phyloP scores from a whole-genome alignment of 2,113 vertebrate species.

The Notarius quadriscutis region DNA sequence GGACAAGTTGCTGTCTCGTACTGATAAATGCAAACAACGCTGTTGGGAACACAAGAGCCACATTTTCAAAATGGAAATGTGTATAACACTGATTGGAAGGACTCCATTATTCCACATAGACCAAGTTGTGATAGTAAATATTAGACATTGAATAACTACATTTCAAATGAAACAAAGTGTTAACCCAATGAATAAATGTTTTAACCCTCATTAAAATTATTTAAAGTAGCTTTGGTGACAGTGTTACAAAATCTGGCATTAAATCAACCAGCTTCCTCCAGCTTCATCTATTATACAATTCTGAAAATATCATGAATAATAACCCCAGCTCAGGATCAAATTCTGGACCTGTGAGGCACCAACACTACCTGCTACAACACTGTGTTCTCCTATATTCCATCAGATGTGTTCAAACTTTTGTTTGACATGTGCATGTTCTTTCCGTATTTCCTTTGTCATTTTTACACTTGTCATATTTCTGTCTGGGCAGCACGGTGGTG shows the following conservation, averaged over 20 bases:
- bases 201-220: not conserved
- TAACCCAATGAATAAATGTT: not conserved
- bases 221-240: not conserved
- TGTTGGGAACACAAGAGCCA: not conserved
- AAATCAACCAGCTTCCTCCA: not conserved
- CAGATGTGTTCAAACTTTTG: not conserved
- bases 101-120: not conserved
- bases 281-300: not conserved
- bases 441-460: not conserved
- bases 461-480: not conserved
- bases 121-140: not conserved
- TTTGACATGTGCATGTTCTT: not conserved
- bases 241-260: not conserved
- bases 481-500: not conserved
- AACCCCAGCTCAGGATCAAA: not conserved
- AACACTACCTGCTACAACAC: not conserved
- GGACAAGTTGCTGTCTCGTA: not conserved
- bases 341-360: not conserved
- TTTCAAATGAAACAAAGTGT: not conserved
- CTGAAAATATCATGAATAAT: not conserved
- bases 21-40: not conserved
- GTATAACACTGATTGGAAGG: not conserved
- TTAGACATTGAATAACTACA: not conserved
- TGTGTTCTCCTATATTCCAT: not conserved
- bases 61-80: not conserved